A percentile compares a stretch with the other conserved stretches of the same genome.
These are phyloP conservation scores for Pteruthius melanotis DNA, from an alignment of 2,113 vertebrate genomes.

Conservation along the genomic window DNA sequence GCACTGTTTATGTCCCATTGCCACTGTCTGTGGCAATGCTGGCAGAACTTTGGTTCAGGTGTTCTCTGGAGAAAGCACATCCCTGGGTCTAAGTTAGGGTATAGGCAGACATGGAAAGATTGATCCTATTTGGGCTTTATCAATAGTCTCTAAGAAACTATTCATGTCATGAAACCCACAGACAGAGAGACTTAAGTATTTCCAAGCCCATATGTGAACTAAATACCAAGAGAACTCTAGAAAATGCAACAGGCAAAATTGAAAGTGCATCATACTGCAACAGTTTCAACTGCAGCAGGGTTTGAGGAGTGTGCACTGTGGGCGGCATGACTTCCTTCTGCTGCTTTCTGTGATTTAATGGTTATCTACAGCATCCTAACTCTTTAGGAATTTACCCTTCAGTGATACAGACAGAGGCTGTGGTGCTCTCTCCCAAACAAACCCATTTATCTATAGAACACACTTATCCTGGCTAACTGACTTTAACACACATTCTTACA, in stretches of 20 bases:
- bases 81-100: neutral
- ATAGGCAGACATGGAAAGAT: neutral
- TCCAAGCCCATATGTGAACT: neutral
- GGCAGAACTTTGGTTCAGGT: neutral
- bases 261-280: neutral
- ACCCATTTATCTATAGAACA: slow-evolving; percentile 24
- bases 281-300: neutral
- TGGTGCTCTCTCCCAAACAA: slow-evolving; percentile 1
- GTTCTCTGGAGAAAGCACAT: neutral
- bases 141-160: neutral
- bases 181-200: neutral
- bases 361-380: slow-evolving; percentile 23
- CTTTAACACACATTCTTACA: slow-evolving; percentile 9
- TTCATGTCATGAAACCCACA: neutral
- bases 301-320: neutral
- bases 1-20: accelerated
- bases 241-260: neutral
- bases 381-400: slow-evolving; percentile 37
- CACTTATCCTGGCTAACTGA: slow-evolving; percentile 15
- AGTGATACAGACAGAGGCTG: neutral
- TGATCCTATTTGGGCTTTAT: neutral
- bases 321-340: neutral
- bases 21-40: accelerated
- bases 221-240: neutral
- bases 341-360: neutral